These are phyloP conservation scores for Crepidodera aurea DNA, from an alignment of 2,888 invertebrate species.

Conservation along the genomic window DNA sequence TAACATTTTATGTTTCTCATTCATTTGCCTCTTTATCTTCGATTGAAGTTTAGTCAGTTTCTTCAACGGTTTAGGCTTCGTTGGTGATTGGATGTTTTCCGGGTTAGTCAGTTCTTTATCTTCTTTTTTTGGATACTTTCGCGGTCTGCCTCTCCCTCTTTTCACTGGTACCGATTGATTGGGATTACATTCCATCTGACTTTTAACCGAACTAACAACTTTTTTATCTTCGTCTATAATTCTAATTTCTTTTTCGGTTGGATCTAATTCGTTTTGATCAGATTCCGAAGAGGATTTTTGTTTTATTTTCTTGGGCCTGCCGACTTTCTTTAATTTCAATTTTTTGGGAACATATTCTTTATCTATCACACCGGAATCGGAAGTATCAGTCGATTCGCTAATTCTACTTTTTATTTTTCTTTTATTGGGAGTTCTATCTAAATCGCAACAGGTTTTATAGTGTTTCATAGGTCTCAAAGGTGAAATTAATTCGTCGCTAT, in stretches of 20 bases:
- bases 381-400: neutral
- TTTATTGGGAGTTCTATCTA: too few relatives aligned
- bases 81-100: too few relatives aligned
- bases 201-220: neutral
- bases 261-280: neutral
- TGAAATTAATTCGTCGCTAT: neutral
- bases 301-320: neutral
- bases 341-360: neutral
- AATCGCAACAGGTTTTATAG: too few relatives aligned
- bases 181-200: neutral
- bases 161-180: slow-evolving; percentile 5
- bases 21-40: slow-evolving; percentile 32
- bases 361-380: neutral
- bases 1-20: slow-evolving; percentile 31
- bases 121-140: slow-evolving; percentile 7
- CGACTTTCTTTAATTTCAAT: neutral
- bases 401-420: neutral
- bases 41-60: slow-evolving; percentile 32
- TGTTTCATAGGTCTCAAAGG: too few relatives aligned
- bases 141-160: slow-evolving; percentile 14
- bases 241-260: neutral
- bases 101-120: neutral
- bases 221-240: neutral
- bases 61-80: slow-evolving; percentile 17
- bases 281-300: neutral